Conservation (phyloP, 1,140 invertebrate species). For the Pteromalus puparum region DNA sequence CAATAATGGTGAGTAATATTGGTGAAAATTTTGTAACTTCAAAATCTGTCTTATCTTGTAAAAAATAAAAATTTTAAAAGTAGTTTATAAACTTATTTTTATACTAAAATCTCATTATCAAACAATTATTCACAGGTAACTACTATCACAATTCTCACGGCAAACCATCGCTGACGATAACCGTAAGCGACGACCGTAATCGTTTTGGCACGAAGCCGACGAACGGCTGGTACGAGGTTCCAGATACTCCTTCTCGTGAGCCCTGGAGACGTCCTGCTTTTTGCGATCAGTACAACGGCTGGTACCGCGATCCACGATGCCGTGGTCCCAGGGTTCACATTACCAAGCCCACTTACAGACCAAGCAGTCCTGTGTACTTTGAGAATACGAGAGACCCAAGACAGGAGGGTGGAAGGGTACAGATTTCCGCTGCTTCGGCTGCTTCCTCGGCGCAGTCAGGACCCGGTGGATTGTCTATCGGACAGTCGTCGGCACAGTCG, state of each 20-base stretch:
- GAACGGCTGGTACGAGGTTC: constrained; percentile 32
- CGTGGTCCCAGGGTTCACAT: constrained; percentile 32
- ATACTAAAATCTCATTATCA: neutral
- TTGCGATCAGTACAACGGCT: constrained; percentile 31
- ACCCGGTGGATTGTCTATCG: constrained; percentile 56
- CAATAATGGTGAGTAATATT: neutral
- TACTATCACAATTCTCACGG: constrained; percentile 28
- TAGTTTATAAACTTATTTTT: too few species aligned
- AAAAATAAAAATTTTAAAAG: too few species aligned
- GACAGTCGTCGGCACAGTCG: constrained; percentile 60
- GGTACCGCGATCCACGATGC: constrained; percentile 44
- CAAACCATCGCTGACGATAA: constrained; percentile 19
- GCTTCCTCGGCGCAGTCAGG: constrained; percentile 57
- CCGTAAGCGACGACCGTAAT: constrained; percentile 3
- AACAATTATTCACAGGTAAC: constrained; percentile 13
- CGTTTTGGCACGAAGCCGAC: neutral
- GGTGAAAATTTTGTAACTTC: neutral
- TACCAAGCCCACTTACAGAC: constrained; percentile 17
- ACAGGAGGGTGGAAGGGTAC: neutral
- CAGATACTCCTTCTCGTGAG: neutral
- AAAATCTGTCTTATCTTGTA: neutral
- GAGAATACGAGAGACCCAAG: constrained; percentile 2
- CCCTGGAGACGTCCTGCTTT: constrained; percentile 11
- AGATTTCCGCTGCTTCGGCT: constrained; percentile 57
- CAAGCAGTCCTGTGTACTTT: constrained; percentile 5